Evolutionary conservation across 92 coral and sea anemone genomes (phyloP), one percentile per base, ranked within the genome.

Genomic region (Phymanthus crucifer): DNA sequence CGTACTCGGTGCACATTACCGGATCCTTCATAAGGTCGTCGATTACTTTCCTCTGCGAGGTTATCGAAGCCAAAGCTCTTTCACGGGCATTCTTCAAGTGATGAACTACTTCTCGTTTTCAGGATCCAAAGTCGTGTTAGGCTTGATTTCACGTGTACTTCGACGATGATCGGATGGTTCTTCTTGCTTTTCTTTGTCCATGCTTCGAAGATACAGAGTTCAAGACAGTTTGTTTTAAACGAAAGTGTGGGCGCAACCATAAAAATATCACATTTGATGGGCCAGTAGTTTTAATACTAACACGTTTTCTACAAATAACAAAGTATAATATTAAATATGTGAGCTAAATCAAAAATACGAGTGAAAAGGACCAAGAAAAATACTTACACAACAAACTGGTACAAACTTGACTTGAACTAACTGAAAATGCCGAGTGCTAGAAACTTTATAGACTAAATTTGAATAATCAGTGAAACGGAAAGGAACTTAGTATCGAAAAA

Each of bases 171-270:
- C n/a, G n/a, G 57, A 4, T 2, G 57, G n/a, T 3, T 50, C 57
- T 50, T 50, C 57, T 50, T 50, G 57, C 57, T 50, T 50, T 3
- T 19, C n/a, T 11, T 50, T 19, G 2, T 50, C 57, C 57, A 50
- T 50, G 14, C 16, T 50, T 11, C 4, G 16, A 50, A 50, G 19
- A 3, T 50, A 12, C 57, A 2, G 57, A 50, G 57, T 50, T 19
- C 57, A 11, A 50, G 16, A 2, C 57, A 50, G 57, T 50, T 50
- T 50, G 57, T 50, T 50, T 50, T 50, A 50, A 50, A 50, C 57
- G 57, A 50, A 50, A 50, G 14, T 50, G 57, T 50, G 57, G n/a
- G 57, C 57, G n/a, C n/a, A n/a, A n/a, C n/a, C n/a, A n/a, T n/a
- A n/a, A n/a, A n/a, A n/a, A n/a, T n/a, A n/a, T n/a, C n/a, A n/a